phyloP scores from a whole-genome alignment of 2,113 vertebrate genomes.

The Corydoras maculifer region DNA sequence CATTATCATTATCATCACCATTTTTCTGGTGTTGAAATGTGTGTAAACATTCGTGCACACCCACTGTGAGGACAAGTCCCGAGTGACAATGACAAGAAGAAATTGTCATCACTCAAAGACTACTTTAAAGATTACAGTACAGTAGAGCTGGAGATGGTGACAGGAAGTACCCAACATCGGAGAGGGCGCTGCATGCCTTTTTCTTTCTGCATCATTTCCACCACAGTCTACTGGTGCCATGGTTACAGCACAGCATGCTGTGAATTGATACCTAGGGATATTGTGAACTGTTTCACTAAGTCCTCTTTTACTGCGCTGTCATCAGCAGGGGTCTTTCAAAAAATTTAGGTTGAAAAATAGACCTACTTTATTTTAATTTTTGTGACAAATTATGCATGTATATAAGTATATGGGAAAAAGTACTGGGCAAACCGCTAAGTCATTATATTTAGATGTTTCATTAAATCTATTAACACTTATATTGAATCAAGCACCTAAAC shows the following conservation, averaged over 20 bases:
- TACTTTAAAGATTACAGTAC: constrained; percentile 7
- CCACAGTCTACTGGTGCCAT: constrained; percentile 16
- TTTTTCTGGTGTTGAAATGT: background rate
- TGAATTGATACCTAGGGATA: constrained; percentile 13
- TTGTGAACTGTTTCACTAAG: constrained; percentile 1
- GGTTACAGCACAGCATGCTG: constrained; percentile 6
- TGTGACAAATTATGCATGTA: background rate
- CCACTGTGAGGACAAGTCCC: background rate
- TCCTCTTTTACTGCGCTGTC: background rate
- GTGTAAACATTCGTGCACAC: background rate
- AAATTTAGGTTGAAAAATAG: background rate
- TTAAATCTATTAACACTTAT: too few relatives aligned
- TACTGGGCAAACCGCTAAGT: too few relatives aligned
- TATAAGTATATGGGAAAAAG: background rate
- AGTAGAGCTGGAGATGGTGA: background rate
- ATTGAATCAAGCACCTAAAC: too few relatives aligned
- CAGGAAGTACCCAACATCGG: background rate
- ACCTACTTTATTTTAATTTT: background rate
- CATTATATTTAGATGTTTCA: too few relatives aligned
- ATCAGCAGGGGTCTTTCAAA: background rate
- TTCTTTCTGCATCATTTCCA: constrained; percentile 13
- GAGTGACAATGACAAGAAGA: background rate
- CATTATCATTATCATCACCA: background rate
- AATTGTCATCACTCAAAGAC: constrained; percentile 2
- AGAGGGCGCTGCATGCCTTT: background rate